Base-by-base conservation (phyloP, 30 jellyfish, hydroid and myxozoan genomes). In the Nemopilema nomurai region DNA sequence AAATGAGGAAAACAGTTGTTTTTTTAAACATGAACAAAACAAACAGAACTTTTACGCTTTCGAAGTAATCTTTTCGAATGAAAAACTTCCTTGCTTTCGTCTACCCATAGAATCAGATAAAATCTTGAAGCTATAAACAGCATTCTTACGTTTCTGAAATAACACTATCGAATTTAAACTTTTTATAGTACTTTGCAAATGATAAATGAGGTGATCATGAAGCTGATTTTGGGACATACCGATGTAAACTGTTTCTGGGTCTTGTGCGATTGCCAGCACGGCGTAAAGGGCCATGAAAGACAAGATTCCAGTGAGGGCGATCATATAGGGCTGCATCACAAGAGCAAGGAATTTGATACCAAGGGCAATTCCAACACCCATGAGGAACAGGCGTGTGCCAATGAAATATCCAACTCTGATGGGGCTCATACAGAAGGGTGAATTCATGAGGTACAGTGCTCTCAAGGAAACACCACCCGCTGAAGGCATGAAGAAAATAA, bases 371-470 rank as follows among this genome's bases (percentile, higher is more conserved):
- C 97, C 97, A 21, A 91, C 22, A 50, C 97, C 97, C 24, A 81
- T 62, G 77, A 91, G 73, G 18, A 77, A 33, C 68, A 85, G 81
- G 30, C 86, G 90, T 17, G 96, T 75, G 26, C 95, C 94, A 1
- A 79, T 18, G 87, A 84, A 75, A 69, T 91, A 91, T 1, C 97
- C 97, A 66, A 91, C 87, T n/a, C 71, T 65, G 67, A 76, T 66
- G 0, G 96, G 70, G 22, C 88, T 77, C 67, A 86, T 85, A 49
- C 97, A 91, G 68, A 91, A 81, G n/a, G 97, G 97, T 31, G 89
- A 23, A 68, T 91, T 91, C 32, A 82, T 81, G 8, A 91, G 68
- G 74, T 78, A 85, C 49, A 90, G 57, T 18, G 89, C 57, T 31
- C 69, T 32, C 20, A 87, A 90, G 1, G 86, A 21, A 30, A 74